Conservation (phyloP, 2,113 vertebrate species). For the Scartelaos histophorus region DNA sequence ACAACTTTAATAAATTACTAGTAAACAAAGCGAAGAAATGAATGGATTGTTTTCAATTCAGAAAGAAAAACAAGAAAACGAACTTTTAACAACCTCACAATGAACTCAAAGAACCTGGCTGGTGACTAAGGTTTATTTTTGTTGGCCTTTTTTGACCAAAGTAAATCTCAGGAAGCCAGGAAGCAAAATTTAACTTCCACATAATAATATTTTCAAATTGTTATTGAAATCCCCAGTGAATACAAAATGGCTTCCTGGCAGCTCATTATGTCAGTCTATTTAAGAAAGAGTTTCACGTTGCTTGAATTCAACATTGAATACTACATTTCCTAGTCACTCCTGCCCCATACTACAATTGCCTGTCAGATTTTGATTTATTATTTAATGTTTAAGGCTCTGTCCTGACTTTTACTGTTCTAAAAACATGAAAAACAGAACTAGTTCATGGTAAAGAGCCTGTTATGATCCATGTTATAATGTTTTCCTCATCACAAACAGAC, state of each 20-base stretch:
- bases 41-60: background rate
- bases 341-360: too few species aligned
- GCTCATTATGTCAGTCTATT: slow-evolving; percentile 22
- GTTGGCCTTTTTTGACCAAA: slow-evolving; percentile 67
- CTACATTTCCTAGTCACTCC: too few species aligned
- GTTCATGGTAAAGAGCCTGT: too few species aligned
- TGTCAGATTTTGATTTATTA: too few species aligned
- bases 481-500: too few species aligned
- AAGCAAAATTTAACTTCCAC: slow-evolving; percentile 75
- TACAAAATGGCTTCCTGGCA: slow-evolving; percentile 55
- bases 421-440: too few species aligned
- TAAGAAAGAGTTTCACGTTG: background rate
- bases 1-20: too few species aligned
- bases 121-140: slow-evolving; percentile 78
- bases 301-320: too few species aligned
- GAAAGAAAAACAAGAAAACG: slow-evolving; percentile 11
- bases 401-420: too few species aligned
- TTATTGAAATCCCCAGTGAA: slow-evolving; percentile 41
- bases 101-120: slow-evolving; percentile 82
- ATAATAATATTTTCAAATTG: slow-evolving; percentile 67
- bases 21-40: background rate
- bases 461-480: too few species aligned
- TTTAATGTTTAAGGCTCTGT: too few species aligned
- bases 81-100: slow-evolving; percentile 79
- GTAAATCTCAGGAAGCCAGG: slow-evolving; percentile 74